These are phyloP conservation scores for Parapsyche elsis DNA, from an alignment of 1,140 invertebrate species.

Conservation along the genomic window DNA sequence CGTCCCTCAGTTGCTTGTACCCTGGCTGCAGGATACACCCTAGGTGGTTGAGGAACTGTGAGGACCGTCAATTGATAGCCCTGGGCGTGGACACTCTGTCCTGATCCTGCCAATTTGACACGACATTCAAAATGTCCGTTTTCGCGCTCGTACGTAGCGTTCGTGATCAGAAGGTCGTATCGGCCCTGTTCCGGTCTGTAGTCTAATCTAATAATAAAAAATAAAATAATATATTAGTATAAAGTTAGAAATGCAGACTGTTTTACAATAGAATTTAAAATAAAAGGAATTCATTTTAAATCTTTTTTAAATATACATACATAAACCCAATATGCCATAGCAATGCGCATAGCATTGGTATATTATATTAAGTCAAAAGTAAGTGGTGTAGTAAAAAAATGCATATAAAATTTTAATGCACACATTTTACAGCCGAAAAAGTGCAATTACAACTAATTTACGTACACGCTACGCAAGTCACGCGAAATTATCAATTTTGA, in stretches of 20 bases:
- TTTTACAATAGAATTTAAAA: no score
- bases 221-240: slow-evolving; percentile 17
- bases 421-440: neutral
- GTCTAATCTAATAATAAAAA: slow-evolving; percentile 72
- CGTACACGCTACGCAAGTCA: neutral
- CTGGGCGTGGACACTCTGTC: slow-evolving; percentile 84
- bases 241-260: no score
- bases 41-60: slow-evolving; percentile 82
- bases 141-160: slow-evolving; percentile 88
- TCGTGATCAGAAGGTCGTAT: slow-evolving; percentile 88
- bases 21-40: slow-evolving; percentile 75
- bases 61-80: slow-evolving; percentile 87
- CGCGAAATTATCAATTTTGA: neutral
- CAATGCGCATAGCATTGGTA: no score
- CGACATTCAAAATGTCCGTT: slow-evolving; percentile 93
- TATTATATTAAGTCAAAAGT: no score
- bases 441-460: slow-evolving; percentile 9
- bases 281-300: no score
- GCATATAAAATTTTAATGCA: neutral
- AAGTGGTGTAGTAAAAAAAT: no score
- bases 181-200: slow-evolving; percentile 81
- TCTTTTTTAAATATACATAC: no score
- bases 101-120: slow-evolving; percentile 85
- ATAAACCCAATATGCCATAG: no score
- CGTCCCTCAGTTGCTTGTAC: slow-evolving; percentile 84